Conservation (phyloP, 2,113 vertebrate species). For the Oophaga pumilio region DNA sequence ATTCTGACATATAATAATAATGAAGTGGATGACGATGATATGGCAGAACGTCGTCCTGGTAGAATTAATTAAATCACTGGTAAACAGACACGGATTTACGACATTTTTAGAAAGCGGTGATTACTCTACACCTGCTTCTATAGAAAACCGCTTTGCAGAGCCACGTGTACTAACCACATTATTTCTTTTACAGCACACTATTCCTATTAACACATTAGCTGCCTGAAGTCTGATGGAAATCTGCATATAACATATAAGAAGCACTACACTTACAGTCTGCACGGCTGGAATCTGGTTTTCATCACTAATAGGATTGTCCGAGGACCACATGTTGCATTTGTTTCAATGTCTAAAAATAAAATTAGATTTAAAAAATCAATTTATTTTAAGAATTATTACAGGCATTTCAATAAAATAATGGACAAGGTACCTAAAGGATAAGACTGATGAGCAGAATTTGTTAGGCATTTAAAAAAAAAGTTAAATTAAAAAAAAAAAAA, state of each 20-base stretch:
- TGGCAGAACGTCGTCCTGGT: too few relatives aligned
- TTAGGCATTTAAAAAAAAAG: too few relatives aligned
- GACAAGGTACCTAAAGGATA: too few relatives aligned
- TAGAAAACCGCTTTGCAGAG: neutral
- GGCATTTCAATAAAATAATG: neutral
- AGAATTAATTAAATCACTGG: too few relatives aligned
- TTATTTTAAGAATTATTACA: neutral
- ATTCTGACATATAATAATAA: too few relatives aligned
- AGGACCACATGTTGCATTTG: conserved; percentile 9
- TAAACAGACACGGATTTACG: too few relatives aligned
- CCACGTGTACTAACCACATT: neutral
- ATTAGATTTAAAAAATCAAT: neutral
- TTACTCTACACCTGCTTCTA: neutral
- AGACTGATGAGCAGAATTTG: too few relatives aligned
- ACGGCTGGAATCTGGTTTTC: conserved; percentile 1
- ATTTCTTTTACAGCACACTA: neutral
- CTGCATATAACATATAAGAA: neutral
- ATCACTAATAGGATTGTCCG: neutral
- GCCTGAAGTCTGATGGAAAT: neutral
- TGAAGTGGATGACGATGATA: too few relatives aligned
- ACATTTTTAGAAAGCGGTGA: too few relatives aligned
- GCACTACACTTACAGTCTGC: conserved; percentile 16
- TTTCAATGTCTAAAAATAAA: neutral
- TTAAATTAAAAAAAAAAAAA: too few relatives aligned
- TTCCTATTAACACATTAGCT: too few relatives aligned